Evolutionary conservation across 2,113 vertebrate species (phyloP).

Genomic region (Eudorcas thomsonii): DNA sequence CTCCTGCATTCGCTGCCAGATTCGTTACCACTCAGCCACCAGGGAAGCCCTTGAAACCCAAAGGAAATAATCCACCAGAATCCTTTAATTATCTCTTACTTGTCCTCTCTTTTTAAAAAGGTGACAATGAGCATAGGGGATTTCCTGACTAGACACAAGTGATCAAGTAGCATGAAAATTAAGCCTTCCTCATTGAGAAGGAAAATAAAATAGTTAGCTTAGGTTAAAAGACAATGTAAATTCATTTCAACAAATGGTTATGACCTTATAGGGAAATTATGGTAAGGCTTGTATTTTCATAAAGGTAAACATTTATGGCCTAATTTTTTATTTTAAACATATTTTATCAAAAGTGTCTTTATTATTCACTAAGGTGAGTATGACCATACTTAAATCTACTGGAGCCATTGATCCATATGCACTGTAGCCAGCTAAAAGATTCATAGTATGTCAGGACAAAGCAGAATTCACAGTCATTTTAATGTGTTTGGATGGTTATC

Average conservation of each 20-base stretch:
- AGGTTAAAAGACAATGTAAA: constrained; percentile 3
- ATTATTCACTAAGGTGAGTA: neutral
- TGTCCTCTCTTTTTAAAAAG: neutral
- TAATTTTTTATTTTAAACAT: neutral
- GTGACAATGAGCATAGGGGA: neutral
- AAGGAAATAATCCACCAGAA: neutral
- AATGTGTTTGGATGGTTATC: neutral
- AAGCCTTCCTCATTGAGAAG: neutral
- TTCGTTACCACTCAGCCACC: neutral
- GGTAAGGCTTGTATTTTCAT: neutral
- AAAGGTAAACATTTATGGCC: neutral
- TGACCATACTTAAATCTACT: neutral
- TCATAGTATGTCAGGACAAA: neutral
- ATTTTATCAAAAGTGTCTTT: neutral
- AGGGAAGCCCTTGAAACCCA: neutral
- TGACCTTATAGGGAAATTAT: neutral
- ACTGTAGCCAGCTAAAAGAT: neutral
- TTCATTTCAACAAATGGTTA: neutral
- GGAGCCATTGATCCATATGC: neutral
- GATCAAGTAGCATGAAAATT: neutral
- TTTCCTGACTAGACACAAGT: neutral
- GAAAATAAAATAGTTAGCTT: neutral
- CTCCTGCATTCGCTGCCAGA: neutral
- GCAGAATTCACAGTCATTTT: neutral
- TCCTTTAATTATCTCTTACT: neutral